These are phyloP conservation scores for Lampris incognitus DNA, from an alignment of 2,113 vertebrate species.

Conservation along the genomic window DNA sequence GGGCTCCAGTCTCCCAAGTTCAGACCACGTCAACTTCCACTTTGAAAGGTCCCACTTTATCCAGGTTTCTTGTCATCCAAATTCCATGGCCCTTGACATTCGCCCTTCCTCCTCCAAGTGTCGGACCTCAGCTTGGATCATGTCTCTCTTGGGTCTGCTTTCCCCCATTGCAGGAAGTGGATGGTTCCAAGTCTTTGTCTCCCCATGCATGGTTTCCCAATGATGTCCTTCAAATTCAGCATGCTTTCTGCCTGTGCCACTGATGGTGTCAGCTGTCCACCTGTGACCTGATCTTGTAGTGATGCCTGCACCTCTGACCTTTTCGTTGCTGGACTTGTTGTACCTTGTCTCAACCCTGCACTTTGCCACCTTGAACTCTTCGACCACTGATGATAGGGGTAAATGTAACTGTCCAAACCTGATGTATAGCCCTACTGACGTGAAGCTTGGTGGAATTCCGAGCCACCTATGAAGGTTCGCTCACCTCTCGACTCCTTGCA, in stretches of 20 bases:
- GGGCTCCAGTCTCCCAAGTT: no score
- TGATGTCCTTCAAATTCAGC: neutral
- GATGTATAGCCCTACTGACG: no score
- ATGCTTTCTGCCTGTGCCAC: neutral
- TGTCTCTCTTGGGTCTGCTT: neutral
- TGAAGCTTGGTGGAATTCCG: no score
- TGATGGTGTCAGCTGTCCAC: conserved; percentile 1
- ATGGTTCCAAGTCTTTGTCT: no score
- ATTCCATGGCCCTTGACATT: neutral
- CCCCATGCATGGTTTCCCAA: no score
- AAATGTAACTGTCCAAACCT: no score
- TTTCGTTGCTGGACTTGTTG: neutral
- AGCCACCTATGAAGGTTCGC: neutral
- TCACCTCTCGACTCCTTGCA: conserved; percentile 16
- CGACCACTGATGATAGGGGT: no score
- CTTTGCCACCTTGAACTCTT: neutral
- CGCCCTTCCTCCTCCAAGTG: no score
- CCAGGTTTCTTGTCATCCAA: conserved; percentile 12
- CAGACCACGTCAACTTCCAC: no score
- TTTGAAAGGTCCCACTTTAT: no score
- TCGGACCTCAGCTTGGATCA: no score
- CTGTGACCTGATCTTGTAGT: conserved; percentile 7
- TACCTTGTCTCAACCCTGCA: conserved; percentile 10
- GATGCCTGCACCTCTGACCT: conserved; percentile 2
- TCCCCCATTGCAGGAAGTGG: neutral